Evolutionary conservation across 1,140 invertebrate species (phyloP).

Genomic region (Procambarus clarkii): DNA sequence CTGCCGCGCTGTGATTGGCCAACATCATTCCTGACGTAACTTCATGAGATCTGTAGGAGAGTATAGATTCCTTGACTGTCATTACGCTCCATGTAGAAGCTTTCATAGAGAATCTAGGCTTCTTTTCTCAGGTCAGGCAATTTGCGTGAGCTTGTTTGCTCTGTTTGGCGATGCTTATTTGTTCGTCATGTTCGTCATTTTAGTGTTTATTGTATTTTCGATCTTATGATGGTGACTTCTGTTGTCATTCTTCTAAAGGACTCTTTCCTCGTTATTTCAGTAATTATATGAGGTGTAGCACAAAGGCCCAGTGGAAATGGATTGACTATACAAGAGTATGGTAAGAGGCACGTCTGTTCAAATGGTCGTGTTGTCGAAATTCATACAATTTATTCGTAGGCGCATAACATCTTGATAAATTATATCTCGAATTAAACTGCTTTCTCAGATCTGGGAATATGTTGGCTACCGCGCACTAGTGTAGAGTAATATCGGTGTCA

Average conservation of each 20-base stretch:
- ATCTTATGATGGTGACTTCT: constrained; percentile 56
- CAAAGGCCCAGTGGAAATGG: constrained; percentile 17
- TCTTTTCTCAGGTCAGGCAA: background rate
- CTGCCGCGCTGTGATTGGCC: constrained; percentile 23
- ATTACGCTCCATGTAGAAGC: background rate
- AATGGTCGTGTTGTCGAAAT: background rate
- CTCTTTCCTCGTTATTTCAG: background rate
- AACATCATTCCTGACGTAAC: constrained; percentile 17
- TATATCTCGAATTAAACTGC: constrained; percentile 10
- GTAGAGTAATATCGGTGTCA: background rate
- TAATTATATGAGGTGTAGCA: constrained; percentile 12
- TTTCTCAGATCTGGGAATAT: background rate
- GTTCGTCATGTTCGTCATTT: background rate
- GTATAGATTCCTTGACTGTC: constrained; percentile 11
- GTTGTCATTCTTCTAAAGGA: constrained; percentile 41
- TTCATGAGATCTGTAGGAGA: constrained; percentile 47
- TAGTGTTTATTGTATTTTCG: constrained; percentile 48
- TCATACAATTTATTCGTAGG: constrained; percentile 11
- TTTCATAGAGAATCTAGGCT: background rate
- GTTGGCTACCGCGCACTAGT: background rate
- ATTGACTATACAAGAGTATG: constrained; percentile 22
- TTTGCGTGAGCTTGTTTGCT: background rate
- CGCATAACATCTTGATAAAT: constrained; percentile 29
- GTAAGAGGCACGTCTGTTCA: background rate
- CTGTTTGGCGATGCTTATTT: background rate